Conservation (phyloP, 2,888 invertebrate species). For the Ypsolopha sequella region DNA sequence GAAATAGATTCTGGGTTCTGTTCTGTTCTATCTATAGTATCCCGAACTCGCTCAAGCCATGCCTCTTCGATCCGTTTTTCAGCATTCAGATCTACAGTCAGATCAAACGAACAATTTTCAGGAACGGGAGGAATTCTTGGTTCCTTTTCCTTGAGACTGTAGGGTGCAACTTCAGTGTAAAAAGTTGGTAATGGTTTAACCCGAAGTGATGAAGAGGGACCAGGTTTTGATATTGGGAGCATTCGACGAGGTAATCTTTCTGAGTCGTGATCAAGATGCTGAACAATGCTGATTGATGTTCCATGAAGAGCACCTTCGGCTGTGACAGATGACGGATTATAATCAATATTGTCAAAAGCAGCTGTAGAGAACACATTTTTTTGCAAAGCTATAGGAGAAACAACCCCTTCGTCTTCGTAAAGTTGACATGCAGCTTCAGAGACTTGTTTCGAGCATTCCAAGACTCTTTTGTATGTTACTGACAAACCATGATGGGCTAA, state of each 20-base stretch:
- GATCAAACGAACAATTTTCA: slow-evolving; percentile 4
- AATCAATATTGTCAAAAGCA: slow-evolving; percentile 6
- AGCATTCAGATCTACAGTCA: slow-evolving; percentile 5
- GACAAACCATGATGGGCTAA: slow-evolving; percentile 5
- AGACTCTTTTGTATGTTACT: slow-evolving; percentile 6
- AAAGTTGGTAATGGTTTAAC: slow-evolving; percentile 5
- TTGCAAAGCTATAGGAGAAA: slow-evolving; percentile 2
- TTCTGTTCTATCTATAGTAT: neutral
- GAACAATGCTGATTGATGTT: slow-evolving; percentile 6
- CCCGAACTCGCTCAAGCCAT: neutral
- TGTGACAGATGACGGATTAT: too few species aligned
- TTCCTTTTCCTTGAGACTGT: slow-evolving; percentile 5
- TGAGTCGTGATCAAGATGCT: slow-evolving; percentile 7
- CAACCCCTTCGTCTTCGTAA: slow-evolving; percentile 7
- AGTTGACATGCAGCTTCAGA: slow-evolving; percentile 7
- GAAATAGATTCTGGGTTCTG: neutral
- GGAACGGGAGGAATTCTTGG: slow-evolving; percentile 5
- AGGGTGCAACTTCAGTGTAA: slow-evolving; percentile 5
- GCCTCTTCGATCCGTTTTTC: slow-evolving; percentile 2
- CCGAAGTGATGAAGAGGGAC: slow-evolving; percentile 6
- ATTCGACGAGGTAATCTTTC: slow-evolving; percentile 3
- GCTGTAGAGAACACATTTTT: slow-evolving; percentile 6
- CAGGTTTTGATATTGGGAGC: neutral
- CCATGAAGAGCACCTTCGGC: too few species aligned
- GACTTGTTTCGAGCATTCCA: slow-evolving; percentile 7